Percentiles rank a stretch among this genome's conserved stretches.
Evolutionary conservation across 37 sponge, comb jelly and placozoan species (phyloP).

Genomic region (Chondrilla cf. caribensis): DNA sequence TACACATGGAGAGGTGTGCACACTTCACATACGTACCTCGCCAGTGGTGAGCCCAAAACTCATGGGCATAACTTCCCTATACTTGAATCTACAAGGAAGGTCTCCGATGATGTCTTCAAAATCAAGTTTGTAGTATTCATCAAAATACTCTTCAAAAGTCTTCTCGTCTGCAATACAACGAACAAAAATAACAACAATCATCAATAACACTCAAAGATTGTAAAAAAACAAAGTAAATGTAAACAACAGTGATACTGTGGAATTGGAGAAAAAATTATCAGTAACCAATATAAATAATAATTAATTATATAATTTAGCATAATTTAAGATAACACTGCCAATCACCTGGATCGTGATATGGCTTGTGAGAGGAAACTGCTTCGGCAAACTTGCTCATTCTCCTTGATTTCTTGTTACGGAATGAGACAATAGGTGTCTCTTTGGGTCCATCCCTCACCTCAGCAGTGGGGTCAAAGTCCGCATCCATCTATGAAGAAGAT

Average conservation of each 20-base stretch:
- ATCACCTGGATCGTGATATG: conserved; percentile 56
- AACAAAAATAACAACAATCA: too few species aligned
- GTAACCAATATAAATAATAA: too few species aligned
- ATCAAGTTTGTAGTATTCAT: conserved; percentile 89
- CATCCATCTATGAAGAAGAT: conserved; percentile 72
- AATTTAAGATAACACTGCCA: too few species aligned
- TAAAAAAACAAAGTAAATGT: too few species aligned
- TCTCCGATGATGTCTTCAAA: conserved; percentile 81
- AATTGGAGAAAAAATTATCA: too few species aligned
- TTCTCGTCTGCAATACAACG: conserved; percentile 67
- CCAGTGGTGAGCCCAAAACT: conserved; percentile 84
- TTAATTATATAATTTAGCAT: too few species aligned
- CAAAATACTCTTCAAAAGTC: conserved; percentile 72
- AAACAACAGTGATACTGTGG: too few species aligned
- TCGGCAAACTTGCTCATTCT: conserved; percentile 24
- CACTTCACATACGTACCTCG: conserved; percentile 67
- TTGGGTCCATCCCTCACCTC: background rate
- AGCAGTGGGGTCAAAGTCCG: conserved; percentile 42
- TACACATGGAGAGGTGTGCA: too few species aligned
- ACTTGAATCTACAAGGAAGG: conserved; percentile 74
- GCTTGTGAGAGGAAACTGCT: conserved; percentile 53
- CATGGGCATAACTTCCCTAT: conserved; percentile 74
- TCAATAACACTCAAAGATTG: too few species aligned
- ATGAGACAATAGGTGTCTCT: background rate
- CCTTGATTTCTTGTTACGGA: conserved; percentile 17